A percentile compares a stretch with the other conserved stretches of the same genome.
phyloP scores from a whole-genome alignment of 2,113 vertebrate genomes.

The Prunella fulvescens region DNA sequence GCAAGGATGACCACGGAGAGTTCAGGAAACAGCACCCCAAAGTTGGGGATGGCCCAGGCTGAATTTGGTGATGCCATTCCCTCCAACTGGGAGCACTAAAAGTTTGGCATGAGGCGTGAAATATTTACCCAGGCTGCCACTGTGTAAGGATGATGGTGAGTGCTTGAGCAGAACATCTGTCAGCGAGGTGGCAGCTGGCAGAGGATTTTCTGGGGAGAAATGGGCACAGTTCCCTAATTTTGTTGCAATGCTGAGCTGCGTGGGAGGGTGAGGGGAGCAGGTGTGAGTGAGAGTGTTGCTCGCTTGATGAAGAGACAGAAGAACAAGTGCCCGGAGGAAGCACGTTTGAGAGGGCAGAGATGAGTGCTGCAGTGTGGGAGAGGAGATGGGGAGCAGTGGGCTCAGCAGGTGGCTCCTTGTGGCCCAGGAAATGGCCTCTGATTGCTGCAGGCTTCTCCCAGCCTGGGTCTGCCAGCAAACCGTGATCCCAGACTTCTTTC shows the following conservation, averaged over 20 bases:
- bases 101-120: not conserved
- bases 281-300: not conserved
- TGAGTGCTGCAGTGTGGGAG: not conserved
- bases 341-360: not conserved
- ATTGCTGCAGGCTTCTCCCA: not conserved
- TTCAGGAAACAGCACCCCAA: fast-evolving
- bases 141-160: not conserved
- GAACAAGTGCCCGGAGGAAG: not conserved
- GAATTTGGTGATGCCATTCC: not conserved
- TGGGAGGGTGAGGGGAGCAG: not conserved
- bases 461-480: not conserved
- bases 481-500: not conserved
- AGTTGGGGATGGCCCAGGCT: not conserved
- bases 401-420: not conserved
- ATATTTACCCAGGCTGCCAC: not conserved
- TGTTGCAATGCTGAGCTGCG: not conserved
- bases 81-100: not conserved
- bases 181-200: conserved; percentile 22
- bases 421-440: not conserved
- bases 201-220: conserved; percentile 27
- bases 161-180: conserved; percentile 55
- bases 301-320: fast-evolving
- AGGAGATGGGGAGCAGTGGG: not conserved
- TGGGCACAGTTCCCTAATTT: not conserved
- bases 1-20: fast-evolving